Evolutionary conservation across 2,888 invertebrate genomes (phyloP).

Genomic region (Lissocephala sabroskyi): DNA sequence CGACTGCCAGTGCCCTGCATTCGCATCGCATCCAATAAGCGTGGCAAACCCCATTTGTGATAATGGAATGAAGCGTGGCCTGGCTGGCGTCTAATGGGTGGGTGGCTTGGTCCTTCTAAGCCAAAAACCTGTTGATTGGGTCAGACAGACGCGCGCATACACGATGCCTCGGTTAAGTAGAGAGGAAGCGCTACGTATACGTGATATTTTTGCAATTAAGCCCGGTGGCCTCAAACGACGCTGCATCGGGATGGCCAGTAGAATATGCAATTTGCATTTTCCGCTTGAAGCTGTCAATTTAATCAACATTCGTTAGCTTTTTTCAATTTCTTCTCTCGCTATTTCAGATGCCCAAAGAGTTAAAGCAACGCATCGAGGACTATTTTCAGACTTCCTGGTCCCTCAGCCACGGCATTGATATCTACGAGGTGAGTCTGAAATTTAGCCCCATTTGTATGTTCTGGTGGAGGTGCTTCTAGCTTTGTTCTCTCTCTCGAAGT

Average conservation of each 20-base stretch:
- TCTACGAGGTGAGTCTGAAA: conserved; percentile 91
- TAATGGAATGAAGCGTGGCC: too few species aligned
- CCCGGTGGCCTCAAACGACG: conserved; percentile 17
- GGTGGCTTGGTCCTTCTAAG: too few species aligned
- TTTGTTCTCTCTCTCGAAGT: too few species aligned
- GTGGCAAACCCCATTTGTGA: too few species aligned
- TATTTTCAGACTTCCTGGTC: conserved; percentile 99
- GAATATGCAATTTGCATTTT: conserved; percentile 1
- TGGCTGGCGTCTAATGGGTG: too few species aligned
- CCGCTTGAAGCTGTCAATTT: conserved; percentile 25
- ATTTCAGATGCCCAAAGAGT: conserved; percentile 86
- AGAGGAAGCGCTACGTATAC: conserved; percentile 19
- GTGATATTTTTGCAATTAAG: conserved; percentile 44
- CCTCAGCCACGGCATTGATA: conserved; percentile 96
- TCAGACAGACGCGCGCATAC: neutral
- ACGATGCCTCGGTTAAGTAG: conserved; percentile 22
- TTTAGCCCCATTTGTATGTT: too few species aligned
- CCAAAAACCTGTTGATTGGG: conserved; percentile 2
- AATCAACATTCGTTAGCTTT: too few species aligned
- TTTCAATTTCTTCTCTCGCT: conserved; percentile 14
- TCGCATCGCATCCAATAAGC: too few species aligned
- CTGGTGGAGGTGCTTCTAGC: too few species aligned
- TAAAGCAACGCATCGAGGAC: conserved; percentile 96
- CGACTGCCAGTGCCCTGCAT: too few species aligned
- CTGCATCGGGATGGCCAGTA: conserved; percentile 33